phyloP scores from a whole-genome alignment of 2,888 invertebrate genomes.

The Troglohyphantes excavatus region DNA sequence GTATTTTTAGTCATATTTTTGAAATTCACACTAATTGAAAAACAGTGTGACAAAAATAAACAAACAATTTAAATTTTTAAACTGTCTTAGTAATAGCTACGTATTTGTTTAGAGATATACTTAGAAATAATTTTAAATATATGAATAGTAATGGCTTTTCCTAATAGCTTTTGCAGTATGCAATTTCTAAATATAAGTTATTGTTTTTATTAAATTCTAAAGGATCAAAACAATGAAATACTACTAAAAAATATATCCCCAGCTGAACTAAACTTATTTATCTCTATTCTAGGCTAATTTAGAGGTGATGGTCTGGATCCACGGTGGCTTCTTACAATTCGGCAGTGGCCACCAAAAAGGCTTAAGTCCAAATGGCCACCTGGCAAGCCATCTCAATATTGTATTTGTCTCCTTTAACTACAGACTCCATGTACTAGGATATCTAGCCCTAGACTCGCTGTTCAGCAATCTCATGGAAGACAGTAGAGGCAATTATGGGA shows the following conservation, averaged over 20 bases:
- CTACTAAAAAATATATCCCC: background rate
- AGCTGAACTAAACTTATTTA: background rate
- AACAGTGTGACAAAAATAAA: too few species aligned
- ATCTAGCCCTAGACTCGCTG: constrained; percentile 87
- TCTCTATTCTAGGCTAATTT: constrained; percentile 74
- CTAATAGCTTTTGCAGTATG: too few species aligned
- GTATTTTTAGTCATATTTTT: too few species aligned
- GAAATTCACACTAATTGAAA: too few species aligned
- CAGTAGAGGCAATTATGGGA: constrained; percentile 92
- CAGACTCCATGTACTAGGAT: constrained; percentile 88
- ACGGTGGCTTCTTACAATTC: constrained; percentile 81
- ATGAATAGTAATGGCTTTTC: too few species aligned
- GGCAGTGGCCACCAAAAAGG: constrained; percentile 78
- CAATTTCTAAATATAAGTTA: too few species aligned
- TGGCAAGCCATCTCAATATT: constrained; percentile 90
- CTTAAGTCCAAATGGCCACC: constrained; percentile 89
- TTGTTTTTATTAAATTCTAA: too few species aligned
- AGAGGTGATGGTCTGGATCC: constrained; percentile 82
- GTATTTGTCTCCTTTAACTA: constrained; percentile 94
- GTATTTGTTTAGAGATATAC: too few species aligned
- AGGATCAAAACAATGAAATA: too few species aligned
- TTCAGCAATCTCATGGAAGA: constrained; percentile 84
- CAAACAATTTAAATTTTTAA: too few species aligned
- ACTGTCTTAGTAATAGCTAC: too few species aligned
- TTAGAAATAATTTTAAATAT: too few species aligned